Conservation (phyloP, 2,113 vertebrate genomes). For the Gorsachius goisagi region DNA sequence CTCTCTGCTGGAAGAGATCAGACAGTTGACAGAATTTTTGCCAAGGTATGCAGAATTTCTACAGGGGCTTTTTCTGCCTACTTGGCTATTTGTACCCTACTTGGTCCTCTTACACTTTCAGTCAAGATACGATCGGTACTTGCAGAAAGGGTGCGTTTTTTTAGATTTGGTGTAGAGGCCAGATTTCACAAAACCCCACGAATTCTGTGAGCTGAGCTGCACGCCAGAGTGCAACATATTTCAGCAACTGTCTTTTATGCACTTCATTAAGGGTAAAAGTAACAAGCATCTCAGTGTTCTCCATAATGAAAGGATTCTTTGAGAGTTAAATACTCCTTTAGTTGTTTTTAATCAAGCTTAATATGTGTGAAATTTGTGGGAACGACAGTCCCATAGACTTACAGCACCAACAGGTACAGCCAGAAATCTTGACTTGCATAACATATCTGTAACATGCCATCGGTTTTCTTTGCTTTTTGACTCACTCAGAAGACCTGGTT, state of each 20-base stretch:
- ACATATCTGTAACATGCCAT: background rate
- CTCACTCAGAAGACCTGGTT: background rate
- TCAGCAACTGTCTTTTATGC: conserved; percentile 40
- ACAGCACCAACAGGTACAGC: conserved; percentile 43
- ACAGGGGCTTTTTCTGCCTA: background rate
- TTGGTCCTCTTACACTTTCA: background rate
- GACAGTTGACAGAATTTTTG: conserved; percentile 25
- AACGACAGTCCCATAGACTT: background rate
- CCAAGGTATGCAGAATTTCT: conserved; percentile 29
- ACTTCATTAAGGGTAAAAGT: conserved; percentile 30
- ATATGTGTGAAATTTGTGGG: conserved; percentile 46
- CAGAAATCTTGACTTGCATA: background rate
- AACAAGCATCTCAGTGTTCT: conserved; percentile 56
- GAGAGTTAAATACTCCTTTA: conserved; percentile 41
- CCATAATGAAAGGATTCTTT: conserved; percentile 62
- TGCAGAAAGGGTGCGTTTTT: background rate
- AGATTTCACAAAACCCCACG: background rate
- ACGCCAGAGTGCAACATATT: background rate
- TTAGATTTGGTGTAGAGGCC: background rate
- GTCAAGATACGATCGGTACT: rapidly evolving
- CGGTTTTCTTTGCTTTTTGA: background rate
- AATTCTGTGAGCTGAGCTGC: background rate
- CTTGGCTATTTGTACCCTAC: background rate
- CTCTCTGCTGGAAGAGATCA: conserved; percentile 30
- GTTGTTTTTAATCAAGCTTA: conserved; percentile 54